Evolutionary conservation across 2,888 invertebrate species (phyloP), one percentile per base, ranked within the genome.

Genomic region (Megaustenia siamemsis): DNA sequence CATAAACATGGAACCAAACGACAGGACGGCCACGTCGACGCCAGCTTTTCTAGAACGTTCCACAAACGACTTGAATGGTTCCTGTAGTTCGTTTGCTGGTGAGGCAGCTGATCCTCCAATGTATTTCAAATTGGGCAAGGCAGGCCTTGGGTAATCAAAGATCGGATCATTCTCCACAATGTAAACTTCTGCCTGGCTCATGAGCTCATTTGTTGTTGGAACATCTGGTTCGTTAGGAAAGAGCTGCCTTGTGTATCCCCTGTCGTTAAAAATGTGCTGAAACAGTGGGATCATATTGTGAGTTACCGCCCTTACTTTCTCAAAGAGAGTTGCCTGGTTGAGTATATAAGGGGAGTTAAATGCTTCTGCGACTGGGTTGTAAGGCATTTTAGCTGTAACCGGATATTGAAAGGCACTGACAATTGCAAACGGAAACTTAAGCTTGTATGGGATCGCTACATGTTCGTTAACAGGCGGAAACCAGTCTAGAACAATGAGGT

Each of bases 71-170:
- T n/a, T n/a, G n/a, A n/a, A 73, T 2, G 76, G 43, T 35, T 43
- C 35, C 38, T 49, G 49, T 75, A 75, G 3, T 56, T 21, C 10
- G 4, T 69, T 69, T 21, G 40, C 40, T 21, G 69, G 69, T 1
- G 40, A 40, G 38, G 43, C 40, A 40, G 69, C 40, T 12, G 43
- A 69, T 32, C 84, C 84, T 0, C 84, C 84, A 45, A 84, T 53
- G 21, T 66, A 56, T 63, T 84, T 84, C 53, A 84, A 80, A 68
- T 84, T 84, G 49, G 84, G 84, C 24, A 84, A 1, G 24, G 35
- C 28, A 28, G 84, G 66, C 6, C 63, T 18, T 12, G 84, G 78
- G 28, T 78, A 83, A 49, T 83, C 83, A 53, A 78, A 43, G 45
- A 83, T 71, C 45, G 76, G 83, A 45, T 84, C 84, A 69, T 40